phyloP scores from a whole-genome alignment of 92 coral and sea anemone species.

The Siderastrea siderea region DNA sequence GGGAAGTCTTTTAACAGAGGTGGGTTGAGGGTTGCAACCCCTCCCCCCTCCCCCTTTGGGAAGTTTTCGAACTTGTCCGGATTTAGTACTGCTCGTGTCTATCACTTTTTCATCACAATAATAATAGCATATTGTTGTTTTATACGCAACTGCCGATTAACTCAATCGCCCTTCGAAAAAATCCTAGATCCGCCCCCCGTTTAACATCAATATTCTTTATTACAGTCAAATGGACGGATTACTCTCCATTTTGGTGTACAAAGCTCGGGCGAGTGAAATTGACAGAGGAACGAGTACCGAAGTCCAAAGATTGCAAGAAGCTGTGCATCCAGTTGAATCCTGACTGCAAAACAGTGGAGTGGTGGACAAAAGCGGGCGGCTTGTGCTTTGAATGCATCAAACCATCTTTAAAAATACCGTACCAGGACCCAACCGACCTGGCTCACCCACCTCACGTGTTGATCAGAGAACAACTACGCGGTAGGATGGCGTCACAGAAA shows the following conservation, averaged over 20 bases:
- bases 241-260: conserved; percentile 5
- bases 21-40: no score
- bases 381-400: conserved; percentile 16
- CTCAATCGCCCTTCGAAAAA: neutral
- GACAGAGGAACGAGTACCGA: neutral
- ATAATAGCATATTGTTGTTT: no score
- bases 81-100: no score
- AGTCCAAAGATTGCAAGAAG: neutral
- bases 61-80: no score
- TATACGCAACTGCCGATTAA: no score
- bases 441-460: conserved; percentile 21
- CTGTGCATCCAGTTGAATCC: conserved; percentile 8
- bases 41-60: no score
- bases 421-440: neutral
- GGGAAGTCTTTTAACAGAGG: no score
- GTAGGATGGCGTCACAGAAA: neutral
- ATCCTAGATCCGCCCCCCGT: neutral
- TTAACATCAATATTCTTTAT: neutral
- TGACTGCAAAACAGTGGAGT: neutral
- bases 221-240: neutral
- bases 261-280: neutral
- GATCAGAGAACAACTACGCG: neutral
- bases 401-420: neutral
- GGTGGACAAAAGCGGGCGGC: conserved; percentile 3
- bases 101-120: no score